Evolutionary conservation across 2,888 invertebrate genomes (phyloP), one percentile per base, ranked within the genome.

Genomic region (Cephus pygmeus): DNA sequence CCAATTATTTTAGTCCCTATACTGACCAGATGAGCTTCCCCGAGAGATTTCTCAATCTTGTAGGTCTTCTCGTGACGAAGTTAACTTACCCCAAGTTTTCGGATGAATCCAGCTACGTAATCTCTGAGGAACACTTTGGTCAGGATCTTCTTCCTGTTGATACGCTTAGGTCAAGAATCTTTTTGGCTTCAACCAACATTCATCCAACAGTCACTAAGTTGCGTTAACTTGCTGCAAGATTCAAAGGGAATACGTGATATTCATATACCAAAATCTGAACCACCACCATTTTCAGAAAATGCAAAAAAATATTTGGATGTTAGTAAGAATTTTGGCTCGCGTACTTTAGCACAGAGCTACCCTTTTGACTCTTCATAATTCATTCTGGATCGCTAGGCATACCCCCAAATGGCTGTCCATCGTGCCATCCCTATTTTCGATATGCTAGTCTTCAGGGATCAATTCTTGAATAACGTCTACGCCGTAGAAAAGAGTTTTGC

Each of bases 321-420:
- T 12, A 69, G 76, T 35, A 74, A 69, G 69, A 34, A 56, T 1
- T 78, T 34, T 81, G 87, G 23, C 78, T 85, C 78, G 79, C 86
- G 82, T 87, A 84, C 81, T 83, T 83, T 77, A 81, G 84, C 74
- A 75, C 82, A 34, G 79, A 80, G 69, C 85, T 82, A 73, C 81
- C 79, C 34, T 90, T 92, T 0, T 91, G 90, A 36, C 87, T 92
- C 0, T 93, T 93, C 77, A 92, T 94, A 73, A 93, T 92, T 0
- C 94, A 94, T 83, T 93, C 93, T 0, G 94, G 93, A 0, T 88
- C 93, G 23, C 87, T 93, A 33, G 92, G 93, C 75, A 89, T 92
- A 4, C 91, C 91, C 91, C 91, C 33, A 93, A 93, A 82, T n/a
- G n/a, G 90, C 92, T 0, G 86, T 92, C 1, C 89, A 90, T 83